Evolutionary conservation across 2,888 invertebrate genomes (phyloP).

Genomic region (Heliconius cydno): DNA sequence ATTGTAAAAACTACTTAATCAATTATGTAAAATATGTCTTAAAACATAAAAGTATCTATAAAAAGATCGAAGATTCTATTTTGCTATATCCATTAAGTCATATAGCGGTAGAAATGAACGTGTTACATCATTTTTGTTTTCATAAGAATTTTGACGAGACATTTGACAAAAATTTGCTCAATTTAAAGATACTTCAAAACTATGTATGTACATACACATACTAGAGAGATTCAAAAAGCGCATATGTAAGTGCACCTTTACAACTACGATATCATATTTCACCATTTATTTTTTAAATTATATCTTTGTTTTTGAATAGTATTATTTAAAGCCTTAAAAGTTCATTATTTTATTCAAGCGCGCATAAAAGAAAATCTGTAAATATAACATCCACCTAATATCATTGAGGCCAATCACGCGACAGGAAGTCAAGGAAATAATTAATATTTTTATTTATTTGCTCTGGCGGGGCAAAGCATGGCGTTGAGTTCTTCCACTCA

Average conservation of each 20-base stretch:
- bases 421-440: too few relatives aligned
- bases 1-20: background rate
- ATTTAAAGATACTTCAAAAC: background rate
- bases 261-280: too few relatives aligned
- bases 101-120: background rate
- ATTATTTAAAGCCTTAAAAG: too few relatives aligned
- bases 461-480: too few relatives aligned
- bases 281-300: too few relatives aligned
- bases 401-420: too few relatives aligned
- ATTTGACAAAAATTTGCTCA: background rate
- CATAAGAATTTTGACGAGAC: background rate
- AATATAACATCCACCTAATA: too few relatives aligned
- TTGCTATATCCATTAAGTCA: background rate
- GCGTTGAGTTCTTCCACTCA: too few relatives aligned
- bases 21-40: background rate
- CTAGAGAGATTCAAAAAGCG: background rate
- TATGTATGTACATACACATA: background rate
- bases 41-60: background rate
- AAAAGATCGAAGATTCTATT: background rate
- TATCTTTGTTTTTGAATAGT: too few relatives aligned
- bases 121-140: background rate
- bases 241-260: background rate
- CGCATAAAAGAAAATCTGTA: too few relatives aligned
- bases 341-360: too few relatives aligned
- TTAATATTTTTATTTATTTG: too few relatives aligned